These are phyloP conservation scores for Actenoides lindsayi DNA, from an alignment of 2,113 vertebrate genomes.

Conservation along the genomic window DNA sequence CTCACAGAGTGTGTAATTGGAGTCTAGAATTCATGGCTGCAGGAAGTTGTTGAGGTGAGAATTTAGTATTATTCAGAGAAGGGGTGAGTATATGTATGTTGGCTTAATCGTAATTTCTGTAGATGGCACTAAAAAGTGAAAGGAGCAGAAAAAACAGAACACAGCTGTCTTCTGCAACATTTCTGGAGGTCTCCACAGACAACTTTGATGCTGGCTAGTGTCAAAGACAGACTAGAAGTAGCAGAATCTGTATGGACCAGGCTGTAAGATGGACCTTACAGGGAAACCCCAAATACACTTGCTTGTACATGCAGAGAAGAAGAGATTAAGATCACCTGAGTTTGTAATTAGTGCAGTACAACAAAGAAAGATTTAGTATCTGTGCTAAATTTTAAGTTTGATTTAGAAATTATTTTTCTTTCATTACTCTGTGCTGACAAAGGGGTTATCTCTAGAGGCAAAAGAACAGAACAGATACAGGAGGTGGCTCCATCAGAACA, in stretches of 20 bases:
- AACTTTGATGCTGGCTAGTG: not conserved
- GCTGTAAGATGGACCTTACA: not conserved
- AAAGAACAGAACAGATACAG: not conserved
- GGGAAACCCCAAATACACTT: not conserved
- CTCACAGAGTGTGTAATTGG: not conserved
- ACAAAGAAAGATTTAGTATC: not conserved
- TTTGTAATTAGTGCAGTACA: not conserved
- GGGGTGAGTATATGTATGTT: not conserved
- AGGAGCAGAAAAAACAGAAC: not conserved
- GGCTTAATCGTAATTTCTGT: not conserved
- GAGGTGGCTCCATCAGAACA: not conserved
- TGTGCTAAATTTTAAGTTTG: not conserved
- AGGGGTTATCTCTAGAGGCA: not conserved
- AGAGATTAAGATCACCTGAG: not conserved
- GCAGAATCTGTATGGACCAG: not conserved
- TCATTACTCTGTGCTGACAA: not conserved
- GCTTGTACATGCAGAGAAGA: not conserved
- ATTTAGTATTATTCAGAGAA: not conserved
- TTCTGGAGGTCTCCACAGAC: not conserved
- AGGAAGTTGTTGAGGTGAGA: not conserved
- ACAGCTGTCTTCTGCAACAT: fast-evolving
- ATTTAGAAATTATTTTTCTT: not conserved
- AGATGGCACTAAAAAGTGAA: not conserved
- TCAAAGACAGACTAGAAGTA: not conserved
- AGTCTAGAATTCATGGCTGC: not conserved